phyloP scores from a whole-genome alignment of 1,140 invertebrate genomes.

The Drosophila truncata region DNA sequence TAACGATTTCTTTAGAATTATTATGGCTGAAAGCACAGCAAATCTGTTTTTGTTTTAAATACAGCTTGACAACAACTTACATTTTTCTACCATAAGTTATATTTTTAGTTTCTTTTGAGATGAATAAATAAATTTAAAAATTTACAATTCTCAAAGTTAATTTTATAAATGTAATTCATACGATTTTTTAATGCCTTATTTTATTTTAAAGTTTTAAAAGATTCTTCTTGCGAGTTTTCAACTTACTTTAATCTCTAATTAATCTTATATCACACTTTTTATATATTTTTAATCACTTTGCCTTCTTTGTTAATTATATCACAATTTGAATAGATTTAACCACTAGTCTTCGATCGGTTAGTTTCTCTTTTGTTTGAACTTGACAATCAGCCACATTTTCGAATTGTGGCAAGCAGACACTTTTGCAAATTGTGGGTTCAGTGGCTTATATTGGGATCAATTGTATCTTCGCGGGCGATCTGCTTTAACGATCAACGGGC shows the following conservation, averaged over 20 bases:
- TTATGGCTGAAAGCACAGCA: background rate
- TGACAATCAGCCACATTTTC: constrained; percentile 58
- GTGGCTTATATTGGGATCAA: constrained; percentile 41
- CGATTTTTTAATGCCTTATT: background rate
- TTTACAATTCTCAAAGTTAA: background rate
- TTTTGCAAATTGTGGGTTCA: constrained; percentile 39
- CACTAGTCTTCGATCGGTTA: constrained; percentile 14
- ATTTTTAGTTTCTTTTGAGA: background rate
- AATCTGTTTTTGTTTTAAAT: background rate
- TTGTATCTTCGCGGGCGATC: constrained; percentile 34
- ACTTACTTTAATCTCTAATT: constrained; percentile 32
- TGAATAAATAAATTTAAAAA: background rate
- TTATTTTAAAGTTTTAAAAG: background rate
- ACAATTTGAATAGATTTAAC: constrained; percentile 18
- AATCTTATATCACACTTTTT: constrained; percentile 27
- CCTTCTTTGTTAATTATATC: constrained; percentile 4
- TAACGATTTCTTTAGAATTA: background rate
- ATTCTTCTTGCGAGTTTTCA: background rate
- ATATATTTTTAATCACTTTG: constrained; percentile 10
- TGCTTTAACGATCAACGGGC: constrained; percentile 7
- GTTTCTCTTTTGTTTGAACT: constrained; percentile 58
- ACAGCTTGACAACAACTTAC: background rate
- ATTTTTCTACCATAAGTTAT: background rate
- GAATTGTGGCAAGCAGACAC: constrained; percentile 34
- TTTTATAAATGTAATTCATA: background rate